Evolutionary conservation across 2,797 vertebrate genomes (phyloP), one percentile per base, ranked within the genome.

Genomic region (Bradypodion pumilum): DNA sequence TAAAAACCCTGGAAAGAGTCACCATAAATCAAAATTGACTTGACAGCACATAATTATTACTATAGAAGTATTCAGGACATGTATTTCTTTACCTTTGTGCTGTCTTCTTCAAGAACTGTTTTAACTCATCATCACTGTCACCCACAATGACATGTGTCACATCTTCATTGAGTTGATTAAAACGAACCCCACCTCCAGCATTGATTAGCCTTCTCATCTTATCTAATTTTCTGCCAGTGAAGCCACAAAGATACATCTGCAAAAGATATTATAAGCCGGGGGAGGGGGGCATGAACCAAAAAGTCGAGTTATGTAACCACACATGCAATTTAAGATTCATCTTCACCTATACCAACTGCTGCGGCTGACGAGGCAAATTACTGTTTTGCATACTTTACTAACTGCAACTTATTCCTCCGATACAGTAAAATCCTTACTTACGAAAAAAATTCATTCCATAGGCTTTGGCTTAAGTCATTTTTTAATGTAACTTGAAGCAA

Each of bases 121-220:
- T 97, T 85, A 99, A 88, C 40, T 98, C 97, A 76, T 96, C 94
- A 86, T 97, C 97, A 80, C 94, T 89, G 56, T 99, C 97, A 83
- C 97, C 98, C 94, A 98, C 96, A 81, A 99, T 96, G 76, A 99
- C 95, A 79, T 99, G 98, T 62, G 98, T 98, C 84, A 99, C 97
- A 52, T 99, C 98, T 92, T 98, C 97, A 80, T 97, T 97, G 85
- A 97, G 97, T 40, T 99, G 98, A 95, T 98, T 98, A 92, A 99
- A 99, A 83, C 97, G 97, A 92, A 99, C 92, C 42, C 98, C 98
- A 78, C 98, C 98, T 49, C 97, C 97, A 0, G 91, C 92, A 90
- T 98, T 99, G 85, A 99, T 97, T 70, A 99, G 96, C 21, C 96
- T 95, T 69, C 97, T 96, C 88, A 99, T 92, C 90, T 99, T 99